Conservation (phyloP, 1,140 invertebrate genomes). For the Teleopsis dalmanni region DNA sequence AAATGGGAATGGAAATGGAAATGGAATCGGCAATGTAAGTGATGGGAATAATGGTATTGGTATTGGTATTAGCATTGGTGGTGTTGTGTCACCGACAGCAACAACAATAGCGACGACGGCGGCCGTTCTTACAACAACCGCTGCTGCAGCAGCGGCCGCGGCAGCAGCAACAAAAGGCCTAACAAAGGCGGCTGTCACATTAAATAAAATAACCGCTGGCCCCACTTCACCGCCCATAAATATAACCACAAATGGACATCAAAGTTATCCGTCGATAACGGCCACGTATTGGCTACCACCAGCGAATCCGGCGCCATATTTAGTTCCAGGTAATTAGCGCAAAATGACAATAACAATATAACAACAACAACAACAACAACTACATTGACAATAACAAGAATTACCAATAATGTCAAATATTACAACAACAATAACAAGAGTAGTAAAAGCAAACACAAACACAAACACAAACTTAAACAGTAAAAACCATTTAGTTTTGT, state of each 20-base stretch:
- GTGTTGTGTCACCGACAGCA: constrained; percentile 1
- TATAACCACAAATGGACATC: constrained; percentile 43
- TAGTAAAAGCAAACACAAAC: background rate
- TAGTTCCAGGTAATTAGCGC: constrained; percentile 61
- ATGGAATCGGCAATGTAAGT: constrained; percentile 10
- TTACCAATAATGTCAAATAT: too few relatives aligned
- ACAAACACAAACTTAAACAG: background rate
- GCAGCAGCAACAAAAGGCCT: constrained; percentile 11
- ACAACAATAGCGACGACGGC: background rate
- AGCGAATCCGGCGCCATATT: constrained; percentile 64
- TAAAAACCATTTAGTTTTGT: too few relatives aligned
- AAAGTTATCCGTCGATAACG: constrained; percentile 65
- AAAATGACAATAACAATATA: constrained; percentile 6
- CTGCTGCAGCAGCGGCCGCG: background rate
- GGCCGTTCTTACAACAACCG: background rate
- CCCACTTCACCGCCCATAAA: constrained; percentile 24
- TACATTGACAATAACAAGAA: constrained; percentile 5
- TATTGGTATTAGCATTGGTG: constrained; percentile 9
- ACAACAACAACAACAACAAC: constrained; percentile 2
- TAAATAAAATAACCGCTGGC: constrained; percentile 15
- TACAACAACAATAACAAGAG: too few relatives aligned
- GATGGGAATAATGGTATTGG: constrained; percentile 22
- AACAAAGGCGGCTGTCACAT: constrained; percentile 27
- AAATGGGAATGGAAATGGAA: constrained; percentile 26
- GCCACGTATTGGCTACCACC: constrained; percentile 72